Evolutionary conservation across 2,113 vertebrate genomes (phyloP), one percentile per base, ranked within the genome.

Genomic region (Microcebus jonahi): DNA sequence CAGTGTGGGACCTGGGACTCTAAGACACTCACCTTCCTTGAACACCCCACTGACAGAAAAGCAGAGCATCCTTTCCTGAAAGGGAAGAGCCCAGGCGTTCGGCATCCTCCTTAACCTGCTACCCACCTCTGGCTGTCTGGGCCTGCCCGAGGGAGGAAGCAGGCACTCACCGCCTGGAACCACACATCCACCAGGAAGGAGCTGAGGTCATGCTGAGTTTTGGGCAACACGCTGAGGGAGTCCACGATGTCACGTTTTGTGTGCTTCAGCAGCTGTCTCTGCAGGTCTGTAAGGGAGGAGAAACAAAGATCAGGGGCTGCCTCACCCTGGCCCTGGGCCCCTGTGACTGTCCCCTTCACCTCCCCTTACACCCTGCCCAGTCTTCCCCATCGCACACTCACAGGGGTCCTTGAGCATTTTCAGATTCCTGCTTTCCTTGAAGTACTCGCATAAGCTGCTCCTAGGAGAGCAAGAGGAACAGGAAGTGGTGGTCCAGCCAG

Each of bases 151-250:
- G 27, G 11, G 80, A 34, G 25, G 29, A 73, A 61, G 11, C 25
- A 70, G n/a, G 21, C 14, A 63, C 98, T 98, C 57, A 99, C 99
- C 0, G 98, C 99, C 92, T 98, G 99, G 0, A 98, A 98, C 95
- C 98, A 99, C 12, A 99, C 98, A 5, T 99, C 99, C 8, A 99
- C 98, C 8, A 96, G 98, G 23, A 99, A 98, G 29, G 99, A 99
- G 53, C 98, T 98, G 0, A 98, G 93, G 88, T 99, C 99, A 3
- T 99, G 99, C 90, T 99, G 99, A 13, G 99, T 99, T 97, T 99
- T 98, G 39, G 99, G 99, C 20, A 99, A 95, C 80, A 99, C 98
- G 13, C 98, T 99, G 59, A 99, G 98, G 84, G 99, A 99, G 63
- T 99, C 98, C 57, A 99, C 99, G 25, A 99, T 98, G 0, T 99